Conservation (phyloP, 2,113 vertebrate species). For the Cariama cristata region DNA sequence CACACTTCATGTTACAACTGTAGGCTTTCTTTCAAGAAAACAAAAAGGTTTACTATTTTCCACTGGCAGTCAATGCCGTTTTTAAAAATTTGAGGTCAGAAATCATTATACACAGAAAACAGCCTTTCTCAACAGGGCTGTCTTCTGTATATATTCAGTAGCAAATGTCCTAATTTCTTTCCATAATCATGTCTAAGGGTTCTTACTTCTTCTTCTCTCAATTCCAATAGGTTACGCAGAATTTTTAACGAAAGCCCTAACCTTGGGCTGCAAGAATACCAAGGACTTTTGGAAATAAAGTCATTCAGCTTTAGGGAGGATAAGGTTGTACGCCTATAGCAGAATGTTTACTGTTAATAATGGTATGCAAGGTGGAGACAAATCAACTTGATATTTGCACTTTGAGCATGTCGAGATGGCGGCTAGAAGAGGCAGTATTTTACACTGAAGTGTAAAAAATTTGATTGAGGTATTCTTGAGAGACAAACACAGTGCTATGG, state of each 20-base stretch:
- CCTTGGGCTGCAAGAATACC: neutral
- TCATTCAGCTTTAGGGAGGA: neutral
- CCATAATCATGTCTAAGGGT: neutral
- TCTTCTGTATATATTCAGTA: neutral
- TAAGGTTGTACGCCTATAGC: neutral
- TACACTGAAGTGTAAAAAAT: neutral
- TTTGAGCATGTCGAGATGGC: neutral
- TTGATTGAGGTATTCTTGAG: neutral
- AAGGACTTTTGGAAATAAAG: neutral
- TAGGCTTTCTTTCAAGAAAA: neutral
- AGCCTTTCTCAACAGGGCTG: neutral
- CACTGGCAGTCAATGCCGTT: neutral
- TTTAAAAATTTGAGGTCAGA: neutral
- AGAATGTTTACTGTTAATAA: neutral
- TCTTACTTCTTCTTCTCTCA: neutral
- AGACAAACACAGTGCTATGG: neutral
- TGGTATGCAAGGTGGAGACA: neutral
- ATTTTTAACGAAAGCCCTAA: neutral
- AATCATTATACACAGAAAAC: neutral
- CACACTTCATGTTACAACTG: neutral
- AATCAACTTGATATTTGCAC: neutral
- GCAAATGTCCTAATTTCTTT: neutral
- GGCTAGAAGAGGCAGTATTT: neutral
- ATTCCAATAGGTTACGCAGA: neutral
- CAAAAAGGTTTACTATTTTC: neutral